Percentiles rank a stretch among this genome's conserved stretches.
These are phyloP conservation scores for Callospermophilus lateralis DNA, from an alignment of 2,113 vertebrate genomes.

Conservation along the genomic window DNA sequence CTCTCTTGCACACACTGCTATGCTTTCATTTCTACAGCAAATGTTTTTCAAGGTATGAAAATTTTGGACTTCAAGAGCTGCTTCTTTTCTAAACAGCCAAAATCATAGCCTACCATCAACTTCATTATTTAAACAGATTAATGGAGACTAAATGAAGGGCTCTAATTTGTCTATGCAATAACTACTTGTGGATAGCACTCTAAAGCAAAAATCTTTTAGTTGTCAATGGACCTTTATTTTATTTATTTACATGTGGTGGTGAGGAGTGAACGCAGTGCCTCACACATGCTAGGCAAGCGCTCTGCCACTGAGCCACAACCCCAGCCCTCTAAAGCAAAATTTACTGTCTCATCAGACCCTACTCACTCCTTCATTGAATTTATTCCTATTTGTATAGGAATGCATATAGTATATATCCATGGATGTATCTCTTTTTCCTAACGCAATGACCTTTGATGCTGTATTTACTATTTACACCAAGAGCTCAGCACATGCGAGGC, in stretches of 20 bases:
- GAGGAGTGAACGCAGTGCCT: too few species aligned
- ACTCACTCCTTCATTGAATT: background rate
- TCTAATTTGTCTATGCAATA: background rate
- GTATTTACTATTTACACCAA: background rate
- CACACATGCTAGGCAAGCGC: too few species aligned
- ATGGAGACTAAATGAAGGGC: background rate
- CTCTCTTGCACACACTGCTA: background rate
- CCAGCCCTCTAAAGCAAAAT: background rate
- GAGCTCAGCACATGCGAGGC: too few species aligned
- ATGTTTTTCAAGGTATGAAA: background rate
- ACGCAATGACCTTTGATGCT: background rate
- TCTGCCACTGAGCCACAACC: too few species aligned
- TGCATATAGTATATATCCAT: background rate
- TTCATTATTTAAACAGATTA: constrained; percentile 19
- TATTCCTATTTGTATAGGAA: background rate
- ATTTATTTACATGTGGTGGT: too few species aligned
- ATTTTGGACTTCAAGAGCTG: background rate
- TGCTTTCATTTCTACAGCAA: background rate
- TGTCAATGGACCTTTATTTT: too few species aligned
- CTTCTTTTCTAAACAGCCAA: background rate
- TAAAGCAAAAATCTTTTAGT: background rate
- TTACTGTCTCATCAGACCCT: background rate
- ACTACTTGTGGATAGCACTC: background rate
- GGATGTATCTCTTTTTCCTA: background rate
- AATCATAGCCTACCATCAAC: background rate